Conservation (phyloP, 2,888 invertebrate species). For the Phasia obesa region DNA sequence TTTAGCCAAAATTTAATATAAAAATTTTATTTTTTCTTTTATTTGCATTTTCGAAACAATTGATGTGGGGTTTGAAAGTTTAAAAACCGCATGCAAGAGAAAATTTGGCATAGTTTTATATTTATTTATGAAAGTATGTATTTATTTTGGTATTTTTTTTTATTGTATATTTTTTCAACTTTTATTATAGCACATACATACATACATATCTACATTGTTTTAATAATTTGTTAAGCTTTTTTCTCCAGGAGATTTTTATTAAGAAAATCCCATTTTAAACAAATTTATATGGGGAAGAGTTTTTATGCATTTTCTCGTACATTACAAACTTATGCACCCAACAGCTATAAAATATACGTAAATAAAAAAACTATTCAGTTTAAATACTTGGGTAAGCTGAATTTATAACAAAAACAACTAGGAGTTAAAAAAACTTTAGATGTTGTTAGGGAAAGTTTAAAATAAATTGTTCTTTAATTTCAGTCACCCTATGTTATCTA, state of each 20-base stretch:
- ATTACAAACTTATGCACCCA: slow-evolving; percentile 6
- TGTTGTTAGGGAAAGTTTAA: not conserved
- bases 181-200: slow-evolving; percentile 38
- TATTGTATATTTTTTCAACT: not conserved
- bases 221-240: slow-evolving; percentile 33
- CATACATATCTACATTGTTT: no score
- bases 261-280: slow-evolving; percentile 51
- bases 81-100: slow-evolving; percentile 11
- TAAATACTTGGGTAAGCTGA: slow-evolving; percentile 46
- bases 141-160: slow-evolving; percentile 46
- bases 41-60: slow-evolving; percentile 17
- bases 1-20: slow-evolving; percentile 36
- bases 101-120: slow-evolving; percentile 37
- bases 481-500: not conserved
- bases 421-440: not conserved
- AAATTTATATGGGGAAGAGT: slow-evolving; percentile 35
- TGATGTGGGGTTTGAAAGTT: slow-evolving; percentile 48
- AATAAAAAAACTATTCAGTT: not conserved
- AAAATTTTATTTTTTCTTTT: slow-evolving; percentile 6
- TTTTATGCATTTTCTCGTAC: not conserved
- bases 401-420: slow-evolving; percentile 1
- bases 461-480: slow-evolving; percentile 2
- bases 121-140: slow-evolving; percentile 60
- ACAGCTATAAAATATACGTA: slow-evolving; percentile 32
- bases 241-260: slow-evolving; percentile 21